phyloP scores from a whole-genome alignment of 2,113 vertebrate species.

The Fulica atra region DNA sequence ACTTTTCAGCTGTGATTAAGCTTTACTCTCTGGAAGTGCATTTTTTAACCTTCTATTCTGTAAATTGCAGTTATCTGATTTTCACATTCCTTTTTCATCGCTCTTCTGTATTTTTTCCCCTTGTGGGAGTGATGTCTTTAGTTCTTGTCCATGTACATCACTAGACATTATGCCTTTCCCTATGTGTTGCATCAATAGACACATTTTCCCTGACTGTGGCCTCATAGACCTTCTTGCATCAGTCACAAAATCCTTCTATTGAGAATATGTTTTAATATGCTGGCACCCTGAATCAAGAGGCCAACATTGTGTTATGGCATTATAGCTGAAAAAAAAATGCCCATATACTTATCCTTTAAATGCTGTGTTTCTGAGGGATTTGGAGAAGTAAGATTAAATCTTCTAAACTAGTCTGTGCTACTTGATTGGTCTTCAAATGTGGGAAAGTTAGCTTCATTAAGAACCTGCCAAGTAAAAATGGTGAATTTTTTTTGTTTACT shows the following conservation, averaged over 20 bases:
- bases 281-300: not conserved
- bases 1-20: not conserved
- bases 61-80: not conserved
- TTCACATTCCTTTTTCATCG: not conserved
- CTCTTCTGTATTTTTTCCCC: not conserved
- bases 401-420: not conserved
- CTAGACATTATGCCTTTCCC: not conserved
- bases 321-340: not conserved
- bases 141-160: accelerated
- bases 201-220: not conserved
- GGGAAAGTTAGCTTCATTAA: not conserved
- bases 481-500: not conserved
- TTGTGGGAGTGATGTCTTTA: not conserved
- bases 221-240: not conserved
- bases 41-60: not conserved
- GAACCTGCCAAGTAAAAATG: not conserved
- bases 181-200: not conserved
- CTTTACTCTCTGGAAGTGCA: not conserved
- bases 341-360: not conserved
- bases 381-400: not conserved
- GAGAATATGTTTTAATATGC: not conserved
- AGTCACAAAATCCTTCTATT: not conserved
- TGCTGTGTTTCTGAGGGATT: not conserved
- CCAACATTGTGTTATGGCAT: accelerated
- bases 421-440: not conserved